These are phyloP conservation scores for Eptatretus atami DNA, from an alignment of 2,797 vertebrate species.

Conservation along the genomic window DNA sequence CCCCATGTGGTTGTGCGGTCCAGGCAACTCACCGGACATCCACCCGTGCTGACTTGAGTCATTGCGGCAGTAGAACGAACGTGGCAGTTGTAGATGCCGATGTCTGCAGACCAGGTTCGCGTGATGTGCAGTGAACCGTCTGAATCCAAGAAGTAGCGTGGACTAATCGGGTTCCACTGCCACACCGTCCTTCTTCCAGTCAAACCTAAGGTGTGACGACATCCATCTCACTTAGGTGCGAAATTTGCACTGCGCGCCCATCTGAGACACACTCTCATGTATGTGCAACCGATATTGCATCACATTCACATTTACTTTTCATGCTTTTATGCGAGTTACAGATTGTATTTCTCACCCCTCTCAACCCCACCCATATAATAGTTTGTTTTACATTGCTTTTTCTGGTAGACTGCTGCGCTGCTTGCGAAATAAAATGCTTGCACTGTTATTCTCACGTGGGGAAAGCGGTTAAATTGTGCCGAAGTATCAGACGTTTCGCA, in stretches of 20 bases:
- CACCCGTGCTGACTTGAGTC: constrained; percentile 36
- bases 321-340: too few relatives aligned
- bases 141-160: constrained; percentile 28
- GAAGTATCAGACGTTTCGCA: too few relatives aligned
- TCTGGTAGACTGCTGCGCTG: too few relatives aligned
- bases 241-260: background rate
- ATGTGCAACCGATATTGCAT: background rate
- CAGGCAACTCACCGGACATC: constrained; percentile 55
- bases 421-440: too few relatives aligned
- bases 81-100: constrained; percentile 62
- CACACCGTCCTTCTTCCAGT: constrained; percentile 38
- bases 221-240: background rate
- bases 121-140: constrained; percentile 51
- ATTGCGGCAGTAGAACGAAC: constrained; percentile 43
- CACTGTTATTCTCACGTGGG: too few relatives aligned
- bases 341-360: too few relatives aligned
- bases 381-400: too few relatives aligned
- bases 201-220: constrained; percentile 22
- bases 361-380: too few relatives aligned
- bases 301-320: too few relatives aligned
- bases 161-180: constrained; percentile 23
- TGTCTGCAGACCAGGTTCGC: constrained; percentile 88
- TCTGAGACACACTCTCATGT: background rate
- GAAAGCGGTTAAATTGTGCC: too few relatives aligned
- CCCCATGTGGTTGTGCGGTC: too few relatives aligned